A percentile compares a stretch with the other conserved stretches of the same genome.
Evolutionary conservation across 2,888 invertebrate species (phyloP).

Genomic region (Agelastica alni): DNA sequence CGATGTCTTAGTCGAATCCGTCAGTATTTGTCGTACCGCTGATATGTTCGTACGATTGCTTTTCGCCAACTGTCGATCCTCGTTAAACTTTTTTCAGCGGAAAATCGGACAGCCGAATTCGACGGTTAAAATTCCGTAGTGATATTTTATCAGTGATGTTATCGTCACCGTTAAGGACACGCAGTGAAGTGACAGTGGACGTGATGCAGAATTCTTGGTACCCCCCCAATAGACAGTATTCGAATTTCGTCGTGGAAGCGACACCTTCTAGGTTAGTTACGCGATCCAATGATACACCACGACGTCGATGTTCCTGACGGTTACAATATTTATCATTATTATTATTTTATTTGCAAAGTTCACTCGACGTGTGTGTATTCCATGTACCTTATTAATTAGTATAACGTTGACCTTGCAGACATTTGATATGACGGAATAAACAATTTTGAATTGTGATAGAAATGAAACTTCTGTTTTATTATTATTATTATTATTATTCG

Average conservation of each 20-base stretch:
- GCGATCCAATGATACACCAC: too few species aligned
- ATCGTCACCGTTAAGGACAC: conserved; percentile 1
- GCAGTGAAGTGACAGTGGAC: conserved; percentile 10
- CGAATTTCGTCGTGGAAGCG: conserved; percentile 47
- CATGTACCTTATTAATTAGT: conserved; percentile 30
- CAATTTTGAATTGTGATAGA: conserved; percentile 23
- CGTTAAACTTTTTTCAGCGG: too few species aligned
- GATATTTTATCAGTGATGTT: too few species aligned
- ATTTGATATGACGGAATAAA: conserved; percentile 33
- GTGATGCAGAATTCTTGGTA: conserved; percentile 40
- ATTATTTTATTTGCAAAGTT: too few species aligned
- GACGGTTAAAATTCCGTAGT: too few species aligned
- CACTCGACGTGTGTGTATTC: too few species aligned
- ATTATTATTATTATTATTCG: too few species aligned
- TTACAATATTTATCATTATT: too few species aligned
- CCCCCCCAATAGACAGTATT: conserved; percentile 40
- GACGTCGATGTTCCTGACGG: too few species aligned
- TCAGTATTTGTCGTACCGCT: conserved; percentile 18
- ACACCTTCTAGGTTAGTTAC: conserved; percentile 52
- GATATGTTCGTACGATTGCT: conserved; percentile 20
- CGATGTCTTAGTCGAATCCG: conserved; percentile 30
- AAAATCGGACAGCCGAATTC: too few species aligned
- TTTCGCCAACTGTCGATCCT: conserved; percentile 16
- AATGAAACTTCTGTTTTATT: conserved; percentile 15
- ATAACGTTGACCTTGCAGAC: conserved; percentile 35